A percentile compares a stretch with the other conserved stretches of the same genome.
These are phyloP conservation scores for Paraescarpia echinospica DNA, from an alignment of 1,140 invertebrate genomes.

Conservation along the genomic window DNA sequence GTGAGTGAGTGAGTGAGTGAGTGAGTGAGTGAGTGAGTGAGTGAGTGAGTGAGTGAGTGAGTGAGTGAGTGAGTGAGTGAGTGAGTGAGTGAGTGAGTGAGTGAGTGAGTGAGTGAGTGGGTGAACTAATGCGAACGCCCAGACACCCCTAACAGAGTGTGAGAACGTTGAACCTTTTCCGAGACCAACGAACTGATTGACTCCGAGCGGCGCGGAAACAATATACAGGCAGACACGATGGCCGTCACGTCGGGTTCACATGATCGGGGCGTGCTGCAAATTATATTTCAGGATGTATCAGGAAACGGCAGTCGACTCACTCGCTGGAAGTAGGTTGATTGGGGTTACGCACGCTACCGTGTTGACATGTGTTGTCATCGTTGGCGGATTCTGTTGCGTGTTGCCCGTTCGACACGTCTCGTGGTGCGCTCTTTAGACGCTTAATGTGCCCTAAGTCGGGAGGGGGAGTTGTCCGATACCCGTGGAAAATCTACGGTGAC, in stretches of 20 bases:
- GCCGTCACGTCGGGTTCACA: not conserved
- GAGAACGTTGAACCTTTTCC: not conserved
- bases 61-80: constrained; percentile 31
- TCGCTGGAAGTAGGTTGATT: not conserved
- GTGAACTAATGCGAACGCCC: not conserved
- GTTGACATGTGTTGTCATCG: not conserved
- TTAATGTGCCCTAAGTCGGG: not conserved
- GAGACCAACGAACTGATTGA: not conserved
- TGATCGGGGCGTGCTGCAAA: not conserved
- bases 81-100: constrained; percentile 31
- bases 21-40: constrained; percentile 32
- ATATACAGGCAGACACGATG: not conserved
- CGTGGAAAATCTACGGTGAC: not conserved
- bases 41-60: constrained; percentile 32
- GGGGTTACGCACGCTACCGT: not conserved
- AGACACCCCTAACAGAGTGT: not conserved
- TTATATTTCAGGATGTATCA: not conserved
- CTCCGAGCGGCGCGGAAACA: not conserved
- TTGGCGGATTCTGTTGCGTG: not conserved
- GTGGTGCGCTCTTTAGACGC: not conserved
- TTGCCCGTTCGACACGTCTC: not conserved
- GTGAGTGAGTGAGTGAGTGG: constrained; percentile 33
- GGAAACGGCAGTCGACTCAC: not conserved
- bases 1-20: constrained; percentile 32
- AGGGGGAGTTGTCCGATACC: not conserved